Evolutionary conservation across 2,888 invertebrate species (phyloP), one percentile per base, ranked within the genome.

Genomic region (Hymenopus coronatus): DNA sequence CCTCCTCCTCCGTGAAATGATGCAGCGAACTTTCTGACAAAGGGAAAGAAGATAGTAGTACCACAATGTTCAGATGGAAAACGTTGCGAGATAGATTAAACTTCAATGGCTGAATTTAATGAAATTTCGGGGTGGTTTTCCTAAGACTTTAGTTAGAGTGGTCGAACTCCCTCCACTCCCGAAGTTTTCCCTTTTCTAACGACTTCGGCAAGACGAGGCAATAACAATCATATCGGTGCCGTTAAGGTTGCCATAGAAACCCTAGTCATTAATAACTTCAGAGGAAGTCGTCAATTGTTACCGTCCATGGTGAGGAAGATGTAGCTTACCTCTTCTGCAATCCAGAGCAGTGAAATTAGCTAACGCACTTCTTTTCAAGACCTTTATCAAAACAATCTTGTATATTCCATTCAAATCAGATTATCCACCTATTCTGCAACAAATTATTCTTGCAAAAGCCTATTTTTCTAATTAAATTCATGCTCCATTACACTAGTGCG

Each of bases 71-170:
- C 20, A 25, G 54, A 70, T 70, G 54, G 54, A 70, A 70, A 70
- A 25, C 54, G 54, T 84, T 84, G 9, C 33, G 84, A 84, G 33
- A 84, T 84, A 84, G 33, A 84, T 84, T 84, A 84, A 84, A 84
- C 84, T 33, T 84, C 84, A 84, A 84, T 84, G 84, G 30, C 33
- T n/a, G 84, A 84, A 84, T 84, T 84, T 84, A 84, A 84, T 84
- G 84, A 84, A 84, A 84, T 84, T 84, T 84, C 40, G 30, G 33
- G 33, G 28, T 84, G 33, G 33, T 84, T 33, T 84, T 20, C 54
- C 20, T 70, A 70, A 70, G 54, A 46, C 46, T 46, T 46, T 12
- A 46, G 46, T 14, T 1, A 7, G 46, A 25, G 25, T 70, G 54
- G 54, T 15, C 25, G 20, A 20, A 20, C 54, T 20, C 54, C 15